Evolutionary conservation across 2,797 vertebrate species (phyloP), one percentile per base, ranked within the genome.

Genomic region (Sardinella longiceps): DNA sequence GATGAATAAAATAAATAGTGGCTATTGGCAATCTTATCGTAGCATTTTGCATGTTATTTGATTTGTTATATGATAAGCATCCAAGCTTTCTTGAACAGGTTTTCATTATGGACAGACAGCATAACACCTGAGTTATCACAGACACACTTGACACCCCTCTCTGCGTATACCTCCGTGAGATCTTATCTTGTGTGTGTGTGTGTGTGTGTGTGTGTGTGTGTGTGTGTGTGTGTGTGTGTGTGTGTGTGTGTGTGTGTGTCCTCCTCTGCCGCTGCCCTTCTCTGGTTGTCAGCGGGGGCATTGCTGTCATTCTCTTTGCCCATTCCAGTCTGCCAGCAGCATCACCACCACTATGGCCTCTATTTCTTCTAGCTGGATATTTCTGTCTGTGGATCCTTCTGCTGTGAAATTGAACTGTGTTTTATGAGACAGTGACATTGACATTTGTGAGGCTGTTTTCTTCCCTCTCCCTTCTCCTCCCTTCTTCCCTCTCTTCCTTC

Each of bases 401-500:
- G 58, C 45, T 83, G 39, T 60, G 66, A 84, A 70, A 83, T 46
- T 60, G 51, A 37, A 77, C 43, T 74, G 30, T 84, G 63, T 81
- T 85, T 86, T 87, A 74, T 82, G 58, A 86, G 84, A 82, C 70
- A 84, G 81, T 86, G 84, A 85, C 81, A 85, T 56, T 86, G 84
- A 86, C 80, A 88, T 84, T 86, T 84, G 85, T 85, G 70, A 33
- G 51, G 81, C 74, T 48, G 28, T 51, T 20, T 15, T 50, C 63
- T 70, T 70, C n/a, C n/a, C 56, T 84, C 66, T 83, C 46, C 60
- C 70, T 56, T 51, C 51, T 91, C n/a, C n/a, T n/a, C n/a, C n/a
- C n/a, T n/a, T n/a, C n/a, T n/a, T n/a, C n/a, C 90, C 84, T 91
- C 88, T 86, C 88, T 88, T 39, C 45, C 48, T 15, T 18, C 50